Base-by-base conservation (phyloP, 1,140 invertebrate genomes). In the Archivesica marissinica region DNA sequence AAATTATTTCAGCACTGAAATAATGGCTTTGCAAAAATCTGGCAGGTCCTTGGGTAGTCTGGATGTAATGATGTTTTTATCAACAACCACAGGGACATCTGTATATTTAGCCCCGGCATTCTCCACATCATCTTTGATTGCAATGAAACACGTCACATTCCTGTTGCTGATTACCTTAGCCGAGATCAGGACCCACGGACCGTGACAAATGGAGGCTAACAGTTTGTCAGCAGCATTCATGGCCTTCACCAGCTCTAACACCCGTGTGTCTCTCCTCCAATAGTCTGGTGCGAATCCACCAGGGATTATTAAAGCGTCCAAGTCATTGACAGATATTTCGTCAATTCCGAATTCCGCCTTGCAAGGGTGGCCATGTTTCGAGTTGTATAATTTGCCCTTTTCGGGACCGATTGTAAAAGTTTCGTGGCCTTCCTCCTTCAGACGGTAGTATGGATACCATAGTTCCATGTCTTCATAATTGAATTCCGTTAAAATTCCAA, bases 251-350 rank as follows among this genome's bases (percentile, higher is more conserved):
- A 93, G 85, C 33, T 90, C 87, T 3, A 92, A 70, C 41, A 92
- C 89, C 17, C 90, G 76, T 74, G 89, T 88, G 70, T 93, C 91
- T 59, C 91, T 84, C 38, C 91, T 85, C 88, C 89, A 89, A 79
- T 92, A 92, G 66, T 93, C 91, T 23, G 91, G 92, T 17, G 90
- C 89, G 76, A 91, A 92, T 4, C 92, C 91, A 13, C 92, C 92
- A 47, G 91, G 92, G 30, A 93, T 91, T 35, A 93, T 91, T 13
- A 92, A 80, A n/a, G 79, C 91, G 41, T 79, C 87, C 38, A 93
- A 59, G 39, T 90, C 88, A 88, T 91, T 54, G 15, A 59, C 44
- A 84, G 54, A 50, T 17, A 92, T 85, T 17, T 90, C 85, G 77
- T 91, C 89, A 80, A 92, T 90, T 11, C 89, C 85, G 1, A 86